phyloP scores from a whole-genome alignment of 92 coral and sea anemone genomes.

The Zoanthus sociatus region DNA sequence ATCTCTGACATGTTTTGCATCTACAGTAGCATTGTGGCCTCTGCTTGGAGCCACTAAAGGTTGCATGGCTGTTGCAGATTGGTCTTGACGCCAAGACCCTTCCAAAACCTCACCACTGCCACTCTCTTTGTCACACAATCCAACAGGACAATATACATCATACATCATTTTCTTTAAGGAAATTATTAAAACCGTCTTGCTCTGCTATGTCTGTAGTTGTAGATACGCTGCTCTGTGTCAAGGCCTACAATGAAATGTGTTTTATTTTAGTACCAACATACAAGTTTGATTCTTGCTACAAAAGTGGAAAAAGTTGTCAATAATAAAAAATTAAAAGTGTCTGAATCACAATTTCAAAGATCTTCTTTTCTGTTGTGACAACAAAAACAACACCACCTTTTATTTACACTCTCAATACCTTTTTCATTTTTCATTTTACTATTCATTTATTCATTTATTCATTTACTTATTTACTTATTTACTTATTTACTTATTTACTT shows the following conservation, averaged over 20 bases:
- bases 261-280: conserved; percentile 7
- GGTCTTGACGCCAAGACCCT: conserved; percentile 37
- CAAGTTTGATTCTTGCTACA: conserved; percentile 13
- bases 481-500: too few species aligned
- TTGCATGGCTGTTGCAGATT: neutral
- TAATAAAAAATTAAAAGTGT: neutral
- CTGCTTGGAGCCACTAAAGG: conserved; percentile 31
- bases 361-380: neutral
- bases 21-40: conserved; percentile 28
- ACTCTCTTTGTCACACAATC: conserved; percentile 47
- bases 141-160: conserved; percentile 53
- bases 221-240: conserved; percentile 51
- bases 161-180: conserved; percentile 39
- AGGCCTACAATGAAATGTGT: conserved; percentile 29
- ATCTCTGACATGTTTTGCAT: conserved; percentile 42
- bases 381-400: conserved; percentile 3
- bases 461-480: too few species aligned
- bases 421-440: too few species aligned
- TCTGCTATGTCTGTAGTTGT: conserved; percentile 65
- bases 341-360: neutral
- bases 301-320: neutral
- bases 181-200: conserved; percentile 59
- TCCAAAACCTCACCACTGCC: conserved; percentile 23
- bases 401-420: conserved; percentile 8
- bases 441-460: too few species aligned